Conservation (phyloP, 2,888 invertebrate species). For the Oxystoma pomonae region DNA sequence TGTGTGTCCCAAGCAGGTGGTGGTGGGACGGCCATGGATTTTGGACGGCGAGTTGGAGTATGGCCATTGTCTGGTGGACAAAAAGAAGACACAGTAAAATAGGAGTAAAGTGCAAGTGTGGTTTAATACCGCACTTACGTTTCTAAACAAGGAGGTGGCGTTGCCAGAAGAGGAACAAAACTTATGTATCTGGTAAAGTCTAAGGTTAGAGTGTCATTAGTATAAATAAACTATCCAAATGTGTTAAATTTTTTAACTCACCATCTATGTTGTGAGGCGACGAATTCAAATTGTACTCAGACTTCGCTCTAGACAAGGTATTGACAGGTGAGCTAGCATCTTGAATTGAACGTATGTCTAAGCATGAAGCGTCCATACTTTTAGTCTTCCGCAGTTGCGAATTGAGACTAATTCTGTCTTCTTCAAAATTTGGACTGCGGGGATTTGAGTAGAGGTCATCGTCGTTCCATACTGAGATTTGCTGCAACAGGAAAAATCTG, state of each 20-base stretch:
- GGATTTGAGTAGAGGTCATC: constrained; percentile 69
- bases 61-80: constrained; percentile 29
- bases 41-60: constrained; percentile 54
- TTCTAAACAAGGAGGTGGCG: too few relatives aligned
- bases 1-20: constrained; percentile 66
- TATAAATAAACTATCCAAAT: too few relatives aligned
- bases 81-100: too few relatives aligned
- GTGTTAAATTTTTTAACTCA: too few relatives aligned
- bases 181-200: too few relatives aligned
- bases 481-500: constrained; percentile 54
- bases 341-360: constrained; percentile 73
- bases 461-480: constrained; percentile 77
- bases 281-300: constrained; percentile 80
- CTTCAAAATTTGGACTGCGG: constrained; percentile 57
- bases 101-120: too few relatives aligned
- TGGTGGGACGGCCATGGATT: constrained; percentile 59
- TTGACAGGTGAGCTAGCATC: constrained; percentile 62
- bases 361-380: constrained; percentile 84
- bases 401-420: constrained; percentile 69
- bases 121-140: too few relatives aligned
- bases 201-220: too few relatives aligned
- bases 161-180: too few relatives aligned
- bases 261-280: constrained; percentile 50
- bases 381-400: constrained; percentile 82
- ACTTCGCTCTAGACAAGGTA: constrained; percentile 75